A percentile compares a stretch with the other conserved stretches of the same genome.
phyloP scores from a whole-genome alignment of 2,888 invertebrate genomes.

The Phragmatobia fuliginosa region DNA sequence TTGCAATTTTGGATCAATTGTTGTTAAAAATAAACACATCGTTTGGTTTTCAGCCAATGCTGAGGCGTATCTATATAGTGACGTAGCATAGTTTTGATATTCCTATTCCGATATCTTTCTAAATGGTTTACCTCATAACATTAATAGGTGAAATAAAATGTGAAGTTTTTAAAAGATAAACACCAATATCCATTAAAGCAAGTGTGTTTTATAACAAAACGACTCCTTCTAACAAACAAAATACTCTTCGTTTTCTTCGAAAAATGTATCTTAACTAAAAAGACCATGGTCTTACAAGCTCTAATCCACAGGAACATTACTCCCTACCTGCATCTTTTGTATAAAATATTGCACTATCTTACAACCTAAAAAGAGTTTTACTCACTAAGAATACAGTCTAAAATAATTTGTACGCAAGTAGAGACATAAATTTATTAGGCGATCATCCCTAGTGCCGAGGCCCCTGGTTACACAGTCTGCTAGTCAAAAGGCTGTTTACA shows the following conservation, averaged over 20 bases:
- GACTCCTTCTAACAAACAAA: background rate
- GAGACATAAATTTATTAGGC: slow-evolving; percentile 60
- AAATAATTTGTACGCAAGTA: slow-evolving; percentile 37
- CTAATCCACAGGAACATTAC: slow-evolving; percentile 52
- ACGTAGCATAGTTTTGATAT: too few relatives aligned
- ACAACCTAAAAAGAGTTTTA: slow-evolving; percentile 27
- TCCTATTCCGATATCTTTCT: too few relatives aligned
- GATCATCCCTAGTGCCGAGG: slow-evolving; percentile 51
- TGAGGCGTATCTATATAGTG: too few relatives aligned
- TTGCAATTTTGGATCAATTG: too few relatives aligned
- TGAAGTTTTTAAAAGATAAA: too few relatives aligned
- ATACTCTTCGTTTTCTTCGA: slow-evolving; percentile 1
- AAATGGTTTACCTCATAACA: too few relatives aligned
- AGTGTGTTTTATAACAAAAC: background rate
- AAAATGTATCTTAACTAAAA: slow-evolving; percentile 39
- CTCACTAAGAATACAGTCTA: slow-evolving; percentile 21
- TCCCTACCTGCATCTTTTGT: slow-evolving; percentile 36
- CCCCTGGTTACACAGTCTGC: slow-evolving; percentile 57
- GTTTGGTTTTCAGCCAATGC: too few relatives aligned
- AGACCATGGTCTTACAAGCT: slow-evolving; percentile 39
- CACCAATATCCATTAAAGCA: background rate
- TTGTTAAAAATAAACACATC: too few relatives aligned
- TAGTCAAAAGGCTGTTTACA: slow-evolving; percentile 68
- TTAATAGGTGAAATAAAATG: too few relatives aligned
- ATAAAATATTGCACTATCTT: slow-evolving; percentile 47